Percentiles rank a stretch among this genome's conserved stretches.
Evolutionary conservation across 2,888 invertebrate genomes (phyloP).

Genomic region (Eulithis prunata): DNA sequence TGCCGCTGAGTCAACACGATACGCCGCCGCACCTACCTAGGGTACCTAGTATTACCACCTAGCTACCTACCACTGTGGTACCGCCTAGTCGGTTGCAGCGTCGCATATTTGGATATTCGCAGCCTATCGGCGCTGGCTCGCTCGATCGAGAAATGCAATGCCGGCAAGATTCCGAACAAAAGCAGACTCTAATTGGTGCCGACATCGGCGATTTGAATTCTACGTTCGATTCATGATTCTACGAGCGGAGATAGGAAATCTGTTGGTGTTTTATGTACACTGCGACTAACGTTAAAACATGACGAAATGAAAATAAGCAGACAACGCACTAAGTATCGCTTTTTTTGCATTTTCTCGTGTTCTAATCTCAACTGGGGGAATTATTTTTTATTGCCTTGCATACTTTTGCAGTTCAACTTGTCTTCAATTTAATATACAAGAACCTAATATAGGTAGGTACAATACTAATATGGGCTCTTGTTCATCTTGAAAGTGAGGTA

Average conservation of each 20-base stretch:
- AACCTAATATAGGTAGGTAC: too few species aligned
- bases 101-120: constrained; percentile 22
- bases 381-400: too few species aligned
- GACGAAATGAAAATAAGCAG: too few species aligned
- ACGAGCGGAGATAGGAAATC: not conserved
- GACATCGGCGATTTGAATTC: constrained; percentile 3
- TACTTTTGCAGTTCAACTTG: too few species aligned
- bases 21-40: constrained; percentile 10
- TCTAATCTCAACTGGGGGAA: too few species aligned
- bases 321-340: too few species aligned
- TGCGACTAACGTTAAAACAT: too few species aligned
- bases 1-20: constrained; percentile 47
- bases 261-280: not conserved
- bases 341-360: too few species aligned
- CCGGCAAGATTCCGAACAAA: constrained; percentile 18
- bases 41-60: not conserved
- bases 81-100: not conserved
- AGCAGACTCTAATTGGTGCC: constrained; percentile 19
- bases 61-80: too few species aligned
- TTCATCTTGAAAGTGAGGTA: too few species aligned
- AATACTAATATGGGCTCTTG: too few species aligned
- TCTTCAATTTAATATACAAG: too few species aligned
- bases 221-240: constrained; percentile 7
- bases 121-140: constrained; percentile 4
- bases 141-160: constrained; percentile 5